phyloP scores from a whole-genome alignment of 2,888 invertebrate species.

The Polyommatus iphigenia region DNA sequence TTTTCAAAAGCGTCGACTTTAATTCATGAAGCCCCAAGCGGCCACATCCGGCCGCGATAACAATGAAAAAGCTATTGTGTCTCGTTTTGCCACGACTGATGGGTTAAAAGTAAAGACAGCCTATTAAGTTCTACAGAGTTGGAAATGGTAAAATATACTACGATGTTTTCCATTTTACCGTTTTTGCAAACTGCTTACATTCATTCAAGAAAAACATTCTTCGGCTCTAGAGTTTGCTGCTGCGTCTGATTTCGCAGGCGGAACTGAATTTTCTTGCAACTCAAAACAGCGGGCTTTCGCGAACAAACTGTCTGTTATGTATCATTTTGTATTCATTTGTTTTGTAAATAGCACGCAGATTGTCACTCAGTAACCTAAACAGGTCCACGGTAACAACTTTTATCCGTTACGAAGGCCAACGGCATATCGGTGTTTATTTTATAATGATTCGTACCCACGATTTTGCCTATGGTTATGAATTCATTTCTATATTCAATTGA shows the following conservation, averaged over 20 bases:
- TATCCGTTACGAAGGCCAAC: constrained; percentile 45
- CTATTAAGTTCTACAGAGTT: neutral
- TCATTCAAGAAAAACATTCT: neutral
- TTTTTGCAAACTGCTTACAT: neutral
- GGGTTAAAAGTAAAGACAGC: neutral
- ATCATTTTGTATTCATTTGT: constrained; percentile 37
- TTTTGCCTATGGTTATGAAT: constrained; percentile 21
- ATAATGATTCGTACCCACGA: constrained; percentile 28
- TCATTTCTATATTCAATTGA: neutral
- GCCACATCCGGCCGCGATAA: too few species aligned
- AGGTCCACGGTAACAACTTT: constrained; percentile 44
- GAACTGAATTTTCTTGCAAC: neutral
- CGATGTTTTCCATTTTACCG: neutral
- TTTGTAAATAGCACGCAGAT: constrained; percentile 41
- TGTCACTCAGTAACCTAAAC: constrained; percentile 34
- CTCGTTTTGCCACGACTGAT: too few species aligned
- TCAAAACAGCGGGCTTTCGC: neutral
- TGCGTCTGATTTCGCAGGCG: neutral
- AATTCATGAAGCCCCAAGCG: too few species aligned
- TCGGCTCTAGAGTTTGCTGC: neutral
- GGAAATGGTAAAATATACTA: neutral
- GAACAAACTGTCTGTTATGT: neutral
- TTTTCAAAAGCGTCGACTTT: neutral
- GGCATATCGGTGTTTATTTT: constrained; percentile 33
- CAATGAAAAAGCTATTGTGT: too few species aligned